These are phyloP conservation scores for Lycocerus yunnanus DNA, from an alignment of 2,888 invertebrate genomes.

Conservation along the genomic window DNA sequence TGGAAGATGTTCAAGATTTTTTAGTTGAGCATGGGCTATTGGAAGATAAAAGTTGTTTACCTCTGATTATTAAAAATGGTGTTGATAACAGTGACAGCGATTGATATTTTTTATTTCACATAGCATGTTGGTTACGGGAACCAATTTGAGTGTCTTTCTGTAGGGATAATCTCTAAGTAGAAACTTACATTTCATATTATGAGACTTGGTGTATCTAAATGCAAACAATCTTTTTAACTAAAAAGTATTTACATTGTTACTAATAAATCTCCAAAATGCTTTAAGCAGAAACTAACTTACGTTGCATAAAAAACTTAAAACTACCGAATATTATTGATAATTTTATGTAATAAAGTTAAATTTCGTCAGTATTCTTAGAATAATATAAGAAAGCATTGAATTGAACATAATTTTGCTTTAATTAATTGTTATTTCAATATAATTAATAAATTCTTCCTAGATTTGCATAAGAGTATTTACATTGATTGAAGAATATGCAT, in stretches of 20 bases:
- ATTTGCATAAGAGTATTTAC: neutral
- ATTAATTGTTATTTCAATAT: neutral
- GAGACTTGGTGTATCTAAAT: neutral
- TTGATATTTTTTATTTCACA: slow-evolving; percentile 10
- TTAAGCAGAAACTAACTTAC: neutral
- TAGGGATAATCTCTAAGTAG: neutral
- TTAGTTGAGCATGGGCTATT: slow-evolving; percentile 84
- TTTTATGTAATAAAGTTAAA: neutral
- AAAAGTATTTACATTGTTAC: neutral
- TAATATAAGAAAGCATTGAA: neutral
- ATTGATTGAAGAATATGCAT: too few species aligned
- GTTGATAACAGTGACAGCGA: slow-evolving; percentile 52
- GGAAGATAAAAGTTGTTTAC: slow-evolving; percentile 69
- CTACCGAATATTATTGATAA: neutral
- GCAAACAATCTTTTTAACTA: neutral
- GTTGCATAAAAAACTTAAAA: neutral
- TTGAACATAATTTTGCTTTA: neutral
- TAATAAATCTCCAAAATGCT: neutral
- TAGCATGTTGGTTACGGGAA: neutral
- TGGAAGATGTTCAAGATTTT: slow-evolving; percentile 88
- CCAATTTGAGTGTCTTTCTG: neutral
- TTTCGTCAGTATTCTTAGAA: neutral
- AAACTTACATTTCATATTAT: neutral
- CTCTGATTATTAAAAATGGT: slow-evolving; percentile 54
- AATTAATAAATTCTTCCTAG: neutral